These are phyloP conservation scores for Sabatieria punctata DNA, from an alignment of 2,888 invertebrate genomes.

Conservation along the genomic window DNA sequence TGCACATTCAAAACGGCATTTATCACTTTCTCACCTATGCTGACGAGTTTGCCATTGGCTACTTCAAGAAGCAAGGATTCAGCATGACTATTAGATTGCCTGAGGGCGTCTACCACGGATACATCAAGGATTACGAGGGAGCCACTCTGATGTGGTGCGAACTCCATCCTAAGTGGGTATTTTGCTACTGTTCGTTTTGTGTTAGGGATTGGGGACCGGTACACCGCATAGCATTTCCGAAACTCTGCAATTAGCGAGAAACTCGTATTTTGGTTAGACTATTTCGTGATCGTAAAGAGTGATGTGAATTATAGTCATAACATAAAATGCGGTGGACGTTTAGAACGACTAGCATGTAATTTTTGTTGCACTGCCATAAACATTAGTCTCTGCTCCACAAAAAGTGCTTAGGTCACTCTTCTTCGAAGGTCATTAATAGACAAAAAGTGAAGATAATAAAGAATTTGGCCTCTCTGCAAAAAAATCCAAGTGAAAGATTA, in stretches of 20 bases:
- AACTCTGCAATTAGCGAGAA: too few relatives aligned
- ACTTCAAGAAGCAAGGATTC: constrained; percentile 63
- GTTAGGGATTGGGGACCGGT: not conserved
- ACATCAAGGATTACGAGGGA: constrained; percentile 93
- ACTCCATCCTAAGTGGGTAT: constrained; percentile 50
- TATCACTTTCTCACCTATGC: constrained; percentile 88
- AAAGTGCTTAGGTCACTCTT: not conserved
- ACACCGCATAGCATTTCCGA: too few relatives aligned
- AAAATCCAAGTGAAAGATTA: too few relatives aligned
- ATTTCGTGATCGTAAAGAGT: too few relatives aligned
- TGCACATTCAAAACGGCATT: constrained; percentile 68
- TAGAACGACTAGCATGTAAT: too few relatives aligned
- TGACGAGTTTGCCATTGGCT: constrained; percentile 85
- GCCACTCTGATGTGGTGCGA: constrained; percentile 95
- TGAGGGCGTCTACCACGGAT: constrained; percentile 54
- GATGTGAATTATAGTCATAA: too few relatives aligned
- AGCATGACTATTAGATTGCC: constrained; percentile 80
- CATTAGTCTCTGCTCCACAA: not conserved
- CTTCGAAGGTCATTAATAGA: too few relatives aligned
- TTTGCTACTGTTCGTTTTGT: not conserved
- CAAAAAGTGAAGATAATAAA: too few relatives aligned
- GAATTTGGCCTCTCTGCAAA: too few relatives aligned
- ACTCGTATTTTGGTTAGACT: too few relatives aligned
- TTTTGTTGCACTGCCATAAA: too few relatives aligned
- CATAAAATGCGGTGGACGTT: too few relatives aligned